Evolutionary conservation across 2,797 vertebrate species (phyloP), one percentile per base, ranked within the genome.

Genomic region (Hirundo rustica): DNA sequence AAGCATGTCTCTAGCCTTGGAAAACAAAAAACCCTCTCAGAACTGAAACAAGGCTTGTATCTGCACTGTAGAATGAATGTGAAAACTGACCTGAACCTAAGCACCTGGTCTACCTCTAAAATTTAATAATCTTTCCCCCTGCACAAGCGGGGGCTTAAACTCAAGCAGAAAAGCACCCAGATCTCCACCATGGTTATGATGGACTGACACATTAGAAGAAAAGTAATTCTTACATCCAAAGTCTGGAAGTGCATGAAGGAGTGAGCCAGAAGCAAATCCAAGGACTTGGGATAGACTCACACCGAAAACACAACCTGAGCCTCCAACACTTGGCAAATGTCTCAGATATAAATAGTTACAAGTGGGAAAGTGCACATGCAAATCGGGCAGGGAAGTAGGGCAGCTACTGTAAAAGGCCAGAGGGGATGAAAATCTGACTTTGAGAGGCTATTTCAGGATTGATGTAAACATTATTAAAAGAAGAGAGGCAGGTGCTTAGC

Each of bases 291-390:
- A 29, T 16, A 88, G 42, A 30, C 38, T 42, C 74, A 72, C 8
- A 29, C 0, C 32, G 47, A 75, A 74, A 82, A 78, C 57, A 87
- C 74, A 91, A 65, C 72, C 68, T 66, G 57, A 87, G 61, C 67
- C 36, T 87, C 45, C 75, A 94, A 74, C n/a, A 47, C 78, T 58
- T 51, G 32, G 77, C 66, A 65, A 64, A 34, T n/a, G 54, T 44
- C 73, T 80, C 58, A 38, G 66, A 61, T 64, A 86, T 65, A 94
- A 93, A 93, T 12, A 91, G 74, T 20, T n/a, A 8, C 68, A 85
- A 91, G 67, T 64, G 53, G 48, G 53, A 74, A 95, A 93, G 51
- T 11, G 48, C 71, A 81, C 23, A 57, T 36, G 64, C 47, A 89
- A 88, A 94, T 70, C 0, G 3, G 16, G 38, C 61, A 54, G 57